These are phyloP conservation scores for Macrotus californicus DNA, from an alignment of 2,113 vertebrate species.

Conservation along the genomic window DNA sequence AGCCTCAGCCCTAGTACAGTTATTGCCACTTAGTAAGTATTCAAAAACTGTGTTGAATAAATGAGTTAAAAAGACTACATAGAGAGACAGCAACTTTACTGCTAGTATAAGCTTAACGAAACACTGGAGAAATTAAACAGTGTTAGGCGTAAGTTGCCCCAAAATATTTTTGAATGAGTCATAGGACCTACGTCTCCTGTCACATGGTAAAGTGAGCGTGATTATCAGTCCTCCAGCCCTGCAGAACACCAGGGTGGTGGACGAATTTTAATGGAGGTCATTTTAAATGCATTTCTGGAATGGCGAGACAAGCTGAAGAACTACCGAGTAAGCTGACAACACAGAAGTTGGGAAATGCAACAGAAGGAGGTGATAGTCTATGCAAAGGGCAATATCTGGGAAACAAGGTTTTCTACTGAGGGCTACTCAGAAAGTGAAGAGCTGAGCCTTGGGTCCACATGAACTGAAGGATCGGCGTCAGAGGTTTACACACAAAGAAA, in stretches of 20 bases:
- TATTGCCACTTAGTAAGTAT: background rate
- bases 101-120: background rate
- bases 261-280: background rate
- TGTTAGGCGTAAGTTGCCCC: background rate
- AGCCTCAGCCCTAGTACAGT: background rate
- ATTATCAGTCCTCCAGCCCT: background rate
- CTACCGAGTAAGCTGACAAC: background rate
- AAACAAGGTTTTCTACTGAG: background rate
- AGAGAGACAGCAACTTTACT: background rate
- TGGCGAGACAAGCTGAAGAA: background rate
- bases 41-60: background rate
- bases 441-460: accelerated
- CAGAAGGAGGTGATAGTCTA: background rate
- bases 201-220: background rate
- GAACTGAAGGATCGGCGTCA: background rate
- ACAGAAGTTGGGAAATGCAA: background rate
- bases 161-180: background rate
- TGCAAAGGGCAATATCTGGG: background rate
- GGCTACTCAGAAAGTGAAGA: background rate
- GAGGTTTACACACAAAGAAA: background rate
- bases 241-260: background rate
- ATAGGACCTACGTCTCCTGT: background rate
- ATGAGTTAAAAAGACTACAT: background rate
- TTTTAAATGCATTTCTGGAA: background rate
- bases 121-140: background rate